phyloP scores from a whole-genome alignment of 2,113 vertebrate species.

The Todiramphus chloris region DNA sequence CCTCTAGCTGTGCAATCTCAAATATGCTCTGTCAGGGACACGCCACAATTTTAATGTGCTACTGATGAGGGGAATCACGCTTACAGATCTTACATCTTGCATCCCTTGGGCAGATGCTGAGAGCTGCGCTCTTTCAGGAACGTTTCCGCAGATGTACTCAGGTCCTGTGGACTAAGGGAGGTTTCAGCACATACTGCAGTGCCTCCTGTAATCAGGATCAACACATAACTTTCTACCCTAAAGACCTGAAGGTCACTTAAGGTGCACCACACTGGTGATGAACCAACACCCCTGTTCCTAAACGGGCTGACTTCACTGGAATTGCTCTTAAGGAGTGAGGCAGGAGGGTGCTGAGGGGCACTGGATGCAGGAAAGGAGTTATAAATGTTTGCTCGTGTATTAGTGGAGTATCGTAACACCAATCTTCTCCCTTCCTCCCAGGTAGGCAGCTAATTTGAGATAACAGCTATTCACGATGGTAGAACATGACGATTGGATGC shows the following conservation, averaged over 20 bases:
- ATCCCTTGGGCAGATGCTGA: background rate
- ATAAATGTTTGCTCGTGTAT: background rate
- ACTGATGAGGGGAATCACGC: background rate
- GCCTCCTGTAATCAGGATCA: background rate
- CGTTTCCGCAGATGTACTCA: background rate
- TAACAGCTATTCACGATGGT: background rate
- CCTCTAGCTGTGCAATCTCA: conserved; percentile 48
- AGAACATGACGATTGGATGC: background rate
- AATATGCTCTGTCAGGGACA: background rate
- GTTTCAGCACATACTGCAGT: background rate
- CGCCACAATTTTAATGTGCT: background rate
- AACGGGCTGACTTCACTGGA: background rate
- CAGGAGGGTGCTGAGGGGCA: background rate
- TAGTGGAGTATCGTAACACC: background rate
- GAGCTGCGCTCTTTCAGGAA: background rate
- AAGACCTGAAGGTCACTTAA: background rate
- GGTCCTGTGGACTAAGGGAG: background rate
- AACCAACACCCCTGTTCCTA: background rate
- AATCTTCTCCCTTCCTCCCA: background rate
- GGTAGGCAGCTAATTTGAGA: background rate
- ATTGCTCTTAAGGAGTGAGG: background rate
- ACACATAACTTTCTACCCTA: background rate
- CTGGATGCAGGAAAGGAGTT: background rate
- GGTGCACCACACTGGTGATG: background rate
- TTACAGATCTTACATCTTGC: background rate